These are phyloP conservation scores for Dinoponera quadriceps DNA, from an alignment of 1,140 invertebrate species.

Conservation along the genomic window DNA sequence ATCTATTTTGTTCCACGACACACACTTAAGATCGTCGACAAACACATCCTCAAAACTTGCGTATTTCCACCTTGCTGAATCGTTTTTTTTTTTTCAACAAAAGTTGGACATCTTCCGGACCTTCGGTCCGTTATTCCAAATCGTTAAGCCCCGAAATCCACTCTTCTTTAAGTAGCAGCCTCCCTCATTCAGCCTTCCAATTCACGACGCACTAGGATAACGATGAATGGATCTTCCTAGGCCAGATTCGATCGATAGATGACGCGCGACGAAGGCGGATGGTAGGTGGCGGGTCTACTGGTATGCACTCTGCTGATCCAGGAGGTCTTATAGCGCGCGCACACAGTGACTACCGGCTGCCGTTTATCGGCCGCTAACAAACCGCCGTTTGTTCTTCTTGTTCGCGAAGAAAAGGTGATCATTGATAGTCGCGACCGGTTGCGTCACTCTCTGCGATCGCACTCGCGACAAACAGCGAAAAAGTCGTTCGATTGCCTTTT, in stretches of 20 bases:
- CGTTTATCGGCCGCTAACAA: conserved; percentile 78
- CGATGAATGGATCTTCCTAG: background rate
- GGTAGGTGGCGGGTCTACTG: conserved; percentile 63
- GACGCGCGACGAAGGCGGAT: conserved; percentile 9
- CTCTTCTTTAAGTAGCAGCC: background rate
- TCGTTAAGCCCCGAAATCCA: background rate
- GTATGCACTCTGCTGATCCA: conserved; percentile 49
- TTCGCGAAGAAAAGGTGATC: conserved; percentile 73
- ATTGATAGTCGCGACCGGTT: conserved; percentile 23
- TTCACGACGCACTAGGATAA: background rate
- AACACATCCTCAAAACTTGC: no score
- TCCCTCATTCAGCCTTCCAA: background rate
- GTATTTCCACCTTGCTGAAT: no score
- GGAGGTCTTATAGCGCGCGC: conserved; percentile 70
- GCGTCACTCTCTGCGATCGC: conserved; percentile 56
- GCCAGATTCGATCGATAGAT: background rate
- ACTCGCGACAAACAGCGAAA: conserved; percentile 4
- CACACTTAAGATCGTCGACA: no score
- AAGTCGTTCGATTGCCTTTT: background rate
- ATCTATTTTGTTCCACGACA: no score
- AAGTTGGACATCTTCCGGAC: background rate
- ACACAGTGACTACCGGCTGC: conserved; percentile 68
- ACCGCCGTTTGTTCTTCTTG: conserved; percentile 73
- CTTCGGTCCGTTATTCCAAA: background rate
- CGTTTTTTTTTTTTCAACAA: no score